Conservation (phyloP, 2,888 invertebrate species). For the Calliphora vomitoria region DNA sequence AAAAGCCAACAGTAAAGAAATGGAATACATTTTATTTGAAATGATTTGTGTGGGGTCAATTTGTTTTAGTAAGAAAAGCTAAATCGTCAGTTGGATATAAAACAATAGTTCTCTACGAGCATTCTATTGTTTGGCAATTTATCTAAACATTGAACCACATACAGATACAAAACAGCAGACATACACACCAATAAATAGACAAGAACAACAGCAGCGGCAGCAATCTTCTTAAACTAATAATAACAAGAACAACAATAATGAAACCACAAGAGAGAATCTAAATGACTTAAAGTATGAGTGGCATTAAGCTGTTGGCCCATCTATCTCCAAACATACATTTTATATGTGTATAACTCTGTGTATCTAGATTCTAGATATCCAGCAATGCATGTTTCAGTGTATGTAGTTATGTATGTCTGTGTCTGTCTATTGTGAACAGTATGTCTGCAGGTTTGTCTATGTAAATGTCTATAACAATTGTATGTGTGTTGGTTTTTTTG, state of each 20-base stretch:
- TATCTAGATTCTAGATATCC: too few species aligned
- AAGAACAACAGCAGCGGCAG: neutral
- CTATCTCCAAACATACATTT: constrained; percentile 33
- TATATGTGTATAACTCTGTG: neutral
- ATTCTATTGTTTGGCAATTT: constrained; percentile 53
- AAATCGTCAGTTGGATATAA: constrained; percentile 49
- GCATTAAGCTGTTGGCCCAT: constrained; percentile 62
- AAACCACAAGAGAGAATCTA: constrained; percentile 67
- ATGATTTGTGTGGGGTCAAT: constrained; percentile 59
- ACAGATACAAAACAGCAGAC: neutral
- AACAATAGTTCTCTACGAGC: constrained; percentile 36
- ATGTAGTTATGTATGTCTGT: constrained; percentile 3
- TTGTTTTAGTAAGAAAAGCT: constrained; percentile 40
- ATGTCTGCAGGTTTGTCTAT: constrained; percentile 47
- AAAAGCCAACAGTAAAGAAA: constrained; percentile 34
- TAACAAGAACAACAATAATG: constrained; percentile 62
- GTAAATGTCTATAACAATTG: constrained; percentile 61
- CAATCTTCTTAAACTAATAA: constrained; percentile 55
- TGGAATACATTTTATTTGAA: constrained; percentile 48
- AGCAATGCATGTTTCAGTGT: constrained; percentile 10
- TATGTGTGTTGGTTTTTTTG: constrained; percentile 9
- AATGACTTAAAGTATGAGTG: constrained; percentile 64
- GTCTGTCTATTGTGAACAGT: neutral
- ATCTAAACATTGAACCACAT: constrained; percentile 42
- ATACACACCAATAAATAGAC: neutral